Base-by-base conservation (phyloP, 2,888 invertebrate genomes). In the Barypeithes pellucidus region DNA sequence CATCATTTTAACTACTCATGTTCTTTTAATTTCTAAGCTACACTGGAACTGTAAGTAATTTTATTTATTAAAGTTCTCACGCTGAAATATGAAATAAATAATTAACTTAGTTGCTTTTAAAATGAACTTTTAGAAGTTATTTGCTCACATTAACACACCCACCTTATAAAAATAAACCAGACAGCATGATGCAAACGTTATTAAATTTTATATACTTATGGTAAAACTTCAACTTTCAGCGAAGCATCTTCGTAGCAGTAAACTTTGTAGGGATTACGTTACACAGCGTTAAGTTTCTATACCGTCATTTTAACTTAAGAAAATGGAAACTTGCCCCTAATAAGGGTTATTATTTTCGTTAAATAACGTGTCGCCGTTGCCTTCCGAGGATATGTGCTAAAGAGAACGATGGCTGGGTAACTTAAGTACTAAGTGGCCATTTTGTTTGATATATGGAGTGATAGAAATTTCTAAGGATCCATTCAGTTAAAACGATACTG, bases 321-420 rank as follows among this genome's bases (percentile, higher is more conserved):
- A 74, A 71, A 74, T 71, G 70, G 70, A 74, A 74, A 71, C 74
- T 74, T 50, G 60, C 47, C 62, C 62, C 61, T 74, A 71, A 70
- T 74, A 74, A 74, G 61, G 73, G 74, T 70, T 74, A 74, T 70
- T 74, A 74, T 74, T 74, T 71, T 62, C 67, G 45, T 59, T 47
- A 72, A 61, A 72, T 72, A 72, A 72, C 62, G 62, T 43, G 47
- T 29, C 47, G 20, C 36, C 47, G 41, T 60, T 60, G 60, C 43
- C 18, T 41, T n/a, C 24, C 20, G 16, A 16, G 54, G 33, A 57
- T 57, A 57, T 24, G 33, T 57, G 54, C 54, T 33, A 18, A 16
- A 33, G 52, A 33, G 33, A 57, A 29, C 52, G 52, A 29, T 52
- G 52, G 11, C 29, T 57, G 52, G 61, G 69, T 69, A 61, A 69